A percentile compares a stretch with the other conserved stretches of the same genome.
Conservation (phyloP, 2,888 invertebrate species). For the Lepidochrysops patricia region DNA sequence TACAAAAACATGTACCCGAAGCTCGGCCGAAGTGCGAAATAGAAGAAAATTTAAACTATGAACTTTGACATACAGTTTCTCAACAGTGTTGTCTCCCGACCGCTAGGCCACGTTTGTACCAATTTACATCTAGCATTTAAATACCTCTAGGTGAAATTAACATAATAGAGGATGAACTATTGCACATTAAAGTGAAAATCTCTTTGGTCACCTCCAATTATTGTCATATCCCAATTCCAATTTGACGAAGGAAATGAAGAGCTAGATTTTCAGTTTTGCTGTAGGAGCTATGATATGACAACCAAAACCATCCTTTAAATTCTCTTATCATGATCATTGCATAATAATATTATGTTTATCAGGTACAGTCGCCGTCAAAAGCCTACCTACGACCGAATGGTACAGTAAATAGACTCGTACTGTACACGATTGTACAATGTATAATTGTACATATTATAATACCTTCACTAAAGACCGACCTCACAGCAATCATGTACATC, state of each 20-base stretch:
- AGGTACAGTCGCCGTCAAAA: no score
- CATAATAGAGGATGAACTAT: conserved; percentile 14
- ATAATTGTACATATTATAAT: no score
- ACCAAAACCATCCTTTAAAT: no score
- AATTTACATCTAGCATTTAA: conserved; percentile 21
- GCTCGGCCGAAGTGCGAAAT: background rate
- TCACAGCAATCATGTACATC: background rate
- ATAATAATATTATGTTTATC: no score
- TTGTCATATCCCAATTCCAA: no score
- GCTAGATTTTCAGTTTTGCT: no score
- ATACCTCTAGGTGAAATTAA: conserved; percentile 23
- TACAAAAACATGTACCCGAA: conserved; percentile 1
- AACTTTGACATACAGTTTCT: conserved; percentile 35
- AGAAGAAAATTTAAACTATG: conserved; percentile 32
- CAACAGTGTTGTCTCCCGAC: conserved; percentile 28
- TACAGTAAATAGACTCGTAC: background rate
- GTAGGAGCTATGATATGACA: no score
- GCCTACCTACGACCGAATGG: no score
- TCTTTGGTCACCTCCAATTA: no score
- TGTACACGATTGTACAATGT: background rate
- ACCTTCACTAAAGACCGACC: background rate
- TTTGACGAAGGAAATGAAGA: no score
- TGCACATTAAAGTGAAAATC: background rate
- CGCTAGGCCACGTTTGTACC: conserved; percentile 23
- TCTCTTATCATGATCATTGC: no score